These are phyloP conservation scores for Xenopus tropicalis DNA, from an alignment of 2,113 vertebrate genomes.

Conservation along the genomic window DNA sequence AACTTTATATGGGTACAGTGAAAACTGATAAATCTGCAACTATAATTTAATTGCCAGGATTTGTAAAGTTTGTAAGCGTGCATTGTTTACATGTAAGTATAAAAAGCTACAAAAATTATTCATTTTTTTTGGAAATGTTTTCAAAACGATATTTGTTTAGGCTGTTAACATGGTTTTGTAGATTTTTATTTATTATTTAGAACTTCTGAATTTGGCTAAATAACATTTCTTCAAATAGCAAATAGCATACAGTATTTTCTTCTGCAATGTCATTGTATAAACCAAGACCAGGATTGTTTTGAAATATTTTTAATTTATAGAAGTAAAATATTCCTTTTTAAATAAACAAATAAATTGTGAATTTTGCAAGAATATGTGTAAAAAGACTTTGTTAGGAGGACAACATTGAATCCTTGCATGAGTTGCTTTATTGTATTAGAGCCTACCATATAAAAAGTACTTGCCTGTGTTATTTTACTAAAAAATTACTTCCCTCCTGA, in stretches of 20 bases:
- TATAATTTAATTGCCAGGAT: background rate
- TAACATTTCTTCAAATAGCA: background rate
- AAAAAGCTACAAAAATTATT: background rate
- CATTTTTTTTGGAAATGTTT: background rate
- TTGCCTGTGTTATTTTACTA: no score
- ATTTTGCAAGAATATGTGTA: no score
- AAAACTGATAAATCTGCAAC: background rate
- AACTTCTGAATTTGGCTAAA: background rate
- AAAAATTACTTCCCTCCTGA: no score
- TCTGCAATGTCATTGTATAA: background rate
- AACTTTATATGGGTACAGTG: background rate
- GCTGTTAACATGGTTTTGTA: background rate
- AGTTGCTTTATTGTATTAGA: no score
- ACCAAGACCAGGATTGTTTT: no score
- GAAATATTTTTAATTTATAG: no score
- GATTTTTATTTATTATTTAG: conserved; percentile 1
- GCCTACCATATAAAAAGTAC: no score
- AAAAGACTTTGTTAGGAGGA: no score
- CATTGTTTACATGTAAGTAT: conserved; percentile 1
- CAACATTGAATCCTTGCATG: no score
- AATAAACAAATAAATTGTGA: no score
- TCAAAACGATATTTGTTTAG: background rate
- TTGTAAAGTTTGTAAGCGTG: background rate
- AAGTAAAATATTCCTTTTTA: no score
- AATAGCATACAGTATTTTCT: background rate